Evolutionary conservation across 2,113 vertebrate species (phyloP), one percentile per base, ranked within the genome.

Genomic region (Dasyornis broadbenti): DNA sequence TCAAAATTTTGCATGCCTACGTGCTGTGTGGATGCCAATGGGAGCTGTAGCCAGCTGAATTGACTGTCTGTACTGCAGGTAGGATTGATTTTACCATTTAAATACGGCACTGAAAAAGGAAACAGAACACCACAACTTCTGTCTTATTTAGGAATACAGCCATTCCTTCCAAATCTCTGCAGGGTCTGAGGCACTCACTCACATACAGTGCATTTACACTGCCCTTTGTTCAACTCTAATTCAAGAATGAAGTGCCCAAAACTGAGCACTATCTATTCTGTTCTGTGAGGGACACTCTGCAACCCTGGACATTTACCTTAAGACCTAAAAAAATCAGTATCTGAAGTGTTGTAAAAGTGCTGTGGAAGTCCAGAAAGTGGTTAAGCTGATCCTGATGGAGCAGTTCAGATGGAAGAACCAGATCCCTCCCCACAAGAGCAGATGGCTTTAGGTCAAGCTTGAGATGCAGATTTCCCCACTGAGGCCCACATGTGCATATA

Each of bases 121-220:
- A 86, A 60, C 11, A 69, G 37, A 78, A 87, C 85, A 56, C 35
- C 30, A 54, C 10, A 70, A 9, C 15, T 59, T 71, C 37, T 60
- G 10, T 37, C 14, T 79, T 35, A 78, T 89, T 89, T 60, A 68
- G 40, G 7, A 82, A 80, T 57, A 54, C 7, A 66, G 24, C 5
- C 4, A 1, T 61, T 75, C 37, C 79, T 92, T 75, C 23, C 73
- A 87, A 40, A 85, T 37, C 10, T 75, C 37, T 82, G 10, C 15
- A 8, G 33, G 6, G 18, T 44, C 56, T 47, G 16, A 71, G 60
- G 22, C 11, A 27, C 26, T 71, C 44, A 65, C 4, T 42, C 26
- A 69, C 0, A 0, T 30, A 49, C 27, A 42, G 7, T 35, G 47
- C 20, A 52, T 78, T 87, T 59, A 30, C 13, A 49, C 3, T 0